Percentiles rank a stretch among this genome's conserved stretches.
Conservation (phyloP, 2,888 invertebrate species). For the Tenthredo notha region DNA sequence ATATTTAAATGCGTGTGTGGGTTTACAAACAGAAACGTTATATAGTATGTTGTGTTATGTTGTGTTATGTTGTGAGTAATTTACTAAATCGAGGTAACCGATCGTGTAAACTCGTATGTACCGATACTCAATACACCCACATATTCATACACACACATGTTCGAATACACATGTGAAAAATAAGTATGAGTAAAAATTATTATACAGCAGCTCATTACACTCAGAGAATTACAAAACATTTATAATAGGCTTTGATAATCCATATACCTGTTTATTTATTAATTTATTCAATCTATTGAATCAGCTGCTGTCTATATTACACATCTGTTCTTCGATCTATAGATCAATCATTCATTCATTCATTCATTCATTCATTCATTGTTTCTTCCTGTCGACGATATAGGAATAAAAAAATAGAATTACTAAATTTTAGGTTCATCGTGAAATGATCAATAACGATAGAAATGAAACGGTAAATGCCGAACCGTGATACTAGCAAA, state of each 20-base stretch:
- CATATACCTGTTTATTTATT: conserved; percentile 11
- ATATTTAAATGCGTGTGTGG: conserved; percentile 21
- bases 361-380: conserved; percentile 10
- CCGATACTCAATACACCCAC: neutral
- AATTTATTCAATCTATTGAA: conserved; percentile 23
- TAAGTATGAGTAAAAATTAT: no score
- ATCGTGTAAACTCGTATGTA: neutral
- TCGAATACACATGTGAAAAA: neutral
- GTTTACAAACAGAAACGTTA: conserved; percentile 44
- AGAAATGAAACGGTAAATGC: neutral
- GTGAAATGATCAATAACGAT: neutral
- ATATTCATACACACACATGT: neutral
- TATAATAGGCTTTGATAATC: neutral
- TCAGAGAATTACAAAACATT: neutral
- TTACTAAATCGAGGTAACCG: neutral
- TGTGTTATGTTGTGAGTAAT: neutral
- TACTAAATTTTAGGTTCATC: neutral
- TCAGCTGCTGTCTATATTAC: neutral
- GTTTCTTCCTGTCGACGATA: neutral
- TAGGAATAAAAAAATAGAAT: neutral
- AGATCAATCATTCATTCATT: neutral
- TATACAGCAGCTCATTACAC: neutral
- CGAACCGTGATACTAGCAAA: neutral
- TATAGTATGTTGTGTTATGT: neutral
- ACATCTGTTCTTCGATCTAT: neutral